Conservation (phyloP, 2,888 invertebrate species). For the Meiosimyza decipiens region DNA sequence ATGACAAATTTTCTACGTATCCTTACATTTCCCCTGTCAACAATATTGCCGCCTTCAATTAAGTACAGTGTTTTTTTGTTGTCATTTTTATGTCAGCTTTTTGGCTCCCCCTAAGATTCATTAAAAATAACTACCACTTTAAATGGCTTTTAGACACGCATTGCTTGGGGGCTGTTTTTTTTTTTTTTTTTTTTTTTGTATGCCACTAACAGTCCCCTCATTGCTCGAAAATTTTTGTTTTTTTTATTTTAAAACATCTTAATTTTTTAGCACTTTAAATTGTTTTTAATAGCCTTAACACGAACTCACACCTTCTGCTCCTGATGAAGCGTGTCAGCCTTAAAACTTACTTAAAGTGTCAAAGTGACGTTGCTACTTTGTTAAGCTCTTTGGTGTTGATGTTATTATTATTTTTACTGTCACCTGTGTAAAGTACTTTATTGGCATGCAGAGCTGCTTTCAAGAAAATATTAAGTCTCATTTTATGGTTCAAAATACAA, state of each 20-base stretch:
- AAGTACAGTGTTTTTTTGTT: neutral
- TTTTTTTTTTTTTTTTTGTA: neutral
- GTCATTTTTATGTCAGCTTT: neutral
- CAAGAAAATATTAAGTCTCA: too few species aligned
- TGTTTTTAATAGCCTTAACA: neutral
- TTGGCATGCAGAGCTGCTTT: too few species aligned
- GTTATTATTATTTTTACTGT: too few species aligned
- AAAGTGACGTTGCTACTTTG: too few species aligned
- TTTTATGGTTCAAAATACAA: too few species aligned
- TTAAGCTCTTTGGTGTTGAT: too few species aligned
- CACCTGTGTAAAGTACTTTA: too few species aligned
- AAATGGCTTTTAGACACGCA: slow-evolving; percentile 8
- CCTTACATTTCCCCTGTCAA: too few species aligned
- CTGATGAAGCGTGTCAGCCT: neutral
- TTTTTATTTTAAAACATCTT: neutral
- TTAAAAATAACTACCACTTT: neutral
- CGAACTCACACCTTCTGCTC: neutral
- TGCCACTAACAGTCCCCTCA: neutral
- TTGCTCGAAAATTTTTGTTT: neutral
- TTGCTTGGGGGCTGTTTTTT: neutral
- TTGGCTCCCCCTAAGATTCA: neutral
- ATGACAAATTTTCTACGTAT: too few species aligned
- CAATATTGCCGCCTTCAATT: neutral
- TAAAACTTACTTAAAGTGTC: neutral
- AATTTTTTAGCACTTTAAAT: slow-evolving; percentile 2